phyloP scores from a whole-genome alignment of 2,797 vertebrate genomes.

The Hybognathus amarus region DNA sequence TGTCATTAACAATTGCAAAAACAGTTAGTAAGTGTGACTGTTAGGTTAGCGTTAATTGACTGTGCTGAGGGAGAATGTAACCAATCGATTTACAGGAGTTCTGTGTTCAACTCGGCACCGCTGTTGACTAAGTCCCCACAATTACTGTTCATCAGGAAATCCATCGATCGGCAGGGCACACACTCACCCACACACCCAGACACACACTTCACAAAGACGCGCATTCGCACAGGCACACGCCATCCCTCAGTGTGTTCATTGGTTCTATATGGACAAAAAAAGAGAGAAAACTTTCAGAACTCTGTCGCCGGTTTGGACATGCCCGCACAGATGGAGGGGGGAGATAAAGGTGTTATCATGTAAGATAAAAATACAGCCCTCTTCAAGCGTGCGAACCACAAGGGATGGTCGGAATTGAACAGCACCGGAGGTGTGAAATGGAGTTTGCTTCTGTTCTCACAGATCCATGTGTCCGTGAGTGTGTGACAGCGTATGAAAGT shows the following conservation, averaged over 20 bases:
- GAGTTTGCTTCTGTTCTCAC: constrained; percentile 73
- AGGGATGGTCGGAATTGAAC: constrained; percentile 80
- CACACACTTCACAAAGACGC: constrained; percentile 25
- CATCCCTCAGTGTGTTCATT: constrained; percentile 34
- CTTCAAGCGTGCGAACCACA: constrained; percentile 69
- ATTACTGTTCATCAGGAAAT: constrained; percentile 70
- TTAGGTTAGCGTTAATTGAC: constrained; percentile 51
- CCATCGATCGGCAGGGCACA: constrained; percentile 69
- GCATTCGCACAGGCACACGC: constrained; percentile 49
- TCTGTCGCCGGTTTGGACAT: constrained; percentile 57
- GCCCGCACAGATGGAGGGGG: constrained; percentile 63
- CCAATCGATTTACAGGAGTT: constrained; percentile 65
- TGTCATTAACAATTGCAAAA: background rate
- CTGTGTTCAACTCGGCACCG: constrained; percentile 53
- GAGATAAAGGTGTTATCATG: constrained; percentile 68
- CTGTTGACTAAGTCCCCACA: constrained; percentile 66
- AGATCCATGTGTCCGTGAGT: constrained; percentile 45
- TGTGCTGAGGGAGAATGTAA: too few relatives aligned
- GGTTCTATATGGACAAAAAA: constrained; percentile 24
- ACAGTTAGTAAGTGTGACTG: constrained; percentile 8
- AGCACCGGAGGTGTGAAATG: constrained; percentile 82
- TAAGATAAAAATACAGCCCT: constrained; percentile 68
- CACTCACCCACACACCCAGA: constrained; percentile 33
- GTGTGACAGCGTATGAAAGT: constrained; percentile 65
- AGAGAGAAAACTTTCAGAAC: constrained; percentile 45